Conservation (phyloP, 2,797 vertebrate genomes). For the Pangasius mekongensis region DNA sequence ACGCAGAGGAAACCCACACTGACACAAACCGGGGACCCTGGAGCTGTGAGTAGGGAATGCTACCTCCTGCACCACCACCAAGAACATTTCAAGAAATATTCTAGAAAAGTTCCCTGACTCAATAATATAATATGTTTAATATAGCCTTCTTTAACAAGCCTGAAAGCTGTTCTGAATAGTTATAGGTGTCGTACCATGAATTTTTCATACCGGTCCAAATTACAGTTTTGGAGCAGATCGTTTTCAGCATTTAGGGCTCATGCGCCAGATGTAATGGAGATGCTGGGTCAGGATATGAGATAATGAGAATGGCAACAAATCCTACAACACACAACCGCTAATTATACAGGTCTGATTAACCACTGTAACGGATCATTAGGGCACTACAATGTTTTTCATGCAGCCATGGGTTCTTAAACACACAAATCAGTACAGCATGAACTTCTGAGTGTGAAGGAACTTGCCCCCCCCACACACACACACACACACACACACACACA, state of each 20-base stretch:
- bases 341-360: not conserved
- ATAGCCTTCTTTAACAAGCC: not conserved
- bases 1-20: not conserved
- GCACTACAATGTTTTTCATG: not conserved
- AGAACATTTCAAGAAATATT: not conserved
- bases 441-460: conserved; percentile 12
- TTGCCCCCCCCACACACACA: not conserved
- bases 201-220: not conserved
- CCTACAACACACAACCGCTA: not conserved
- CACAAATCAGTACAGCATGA: not conserved
- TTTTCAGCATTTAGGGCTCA: not conserved
- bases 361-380: not conserved
- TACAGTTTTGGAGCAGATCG: not conserved
- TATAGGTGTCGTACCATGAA: not conserved
- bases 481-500: conserved; percentile 1
- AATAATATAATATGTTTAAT: not conserved
- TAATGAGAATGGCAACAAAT: not conserved
- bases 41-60: not conserved
- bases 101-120: not conserved
- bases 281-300: not conserved
- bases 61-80: not conserved
- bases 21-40: not conserved
- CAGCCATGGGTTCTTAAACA: not conserved
- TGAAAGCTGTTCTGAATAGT: too few species aligned
- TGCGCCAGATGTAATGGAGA: not conserved